Conservation (phyloP, 1,140 invertebrate genomes). For the Bombus difficillimus region DNA sequence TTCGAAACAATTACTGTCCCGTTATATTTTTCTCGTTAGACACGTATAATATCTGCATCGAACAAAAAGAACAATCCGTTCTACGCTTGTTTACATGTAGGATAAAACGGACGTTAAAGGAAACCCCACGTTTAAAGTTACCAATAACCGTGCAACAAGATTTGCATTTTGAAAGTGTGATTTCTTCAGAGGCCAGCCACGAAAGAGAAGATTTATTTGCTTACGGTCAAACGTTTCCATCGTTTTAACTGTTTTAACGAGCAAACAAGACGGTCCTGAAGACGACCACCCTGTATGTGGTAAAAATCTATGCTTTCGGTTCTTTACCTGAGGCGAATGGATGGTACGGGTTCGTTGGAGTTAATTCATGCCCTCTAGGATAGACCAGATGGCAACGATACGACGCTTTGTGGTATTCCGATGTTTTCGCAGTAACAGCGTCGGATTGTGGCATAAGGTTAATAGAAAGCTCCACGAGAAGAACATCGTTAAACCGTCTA, state of each 20-base stretch:
- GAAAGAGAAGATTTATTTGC: not conserved
- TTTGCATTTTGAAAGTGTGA: not conserved
- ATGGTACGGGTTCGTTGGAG: conserved; percentile 42
- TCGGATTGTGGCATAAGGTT: conserved; percentile 50
- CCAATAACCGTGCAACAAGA: not conserved
- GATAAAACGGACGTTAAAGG: not conserved
- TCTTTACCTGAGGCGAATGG: conserved; percentile 52
- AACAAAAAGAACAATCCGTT: not conserved
- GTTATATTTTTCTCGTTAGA: not conserved
- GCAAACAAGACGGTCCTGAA: not conserved
- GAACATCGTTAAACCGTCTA: conserved; percentile 48
- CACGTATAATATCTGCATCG: not conserved
- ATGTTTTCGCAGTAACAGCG: conserved; percentile 47
- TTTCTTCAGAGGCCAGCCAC: not conserved
- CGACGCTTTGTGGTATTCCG: conserved; percentile 57
- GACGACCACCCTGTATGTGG: conserved; percentile 3
- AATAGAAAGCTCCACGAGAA: conserved; percentile 61
- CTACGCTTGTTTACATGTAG: not conserved
- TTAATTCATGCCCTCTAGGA: conserved; percentile 49
- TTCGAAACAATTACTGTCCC: conserved; percentile 1
- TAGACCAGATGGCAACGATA: conserved; percentile 60
- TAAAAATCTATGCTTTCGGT: not conserved
- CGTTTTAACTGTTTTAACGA: not conserved
- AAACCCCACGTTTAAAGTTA: not conserved
- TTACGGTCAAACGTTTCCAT: not conserved